These are phyloP conservation scores for Microctonus aethiopoides DNA, from an alignment of 2,888 invertebrate genomes.

Conservation along the genomic window DNA sequence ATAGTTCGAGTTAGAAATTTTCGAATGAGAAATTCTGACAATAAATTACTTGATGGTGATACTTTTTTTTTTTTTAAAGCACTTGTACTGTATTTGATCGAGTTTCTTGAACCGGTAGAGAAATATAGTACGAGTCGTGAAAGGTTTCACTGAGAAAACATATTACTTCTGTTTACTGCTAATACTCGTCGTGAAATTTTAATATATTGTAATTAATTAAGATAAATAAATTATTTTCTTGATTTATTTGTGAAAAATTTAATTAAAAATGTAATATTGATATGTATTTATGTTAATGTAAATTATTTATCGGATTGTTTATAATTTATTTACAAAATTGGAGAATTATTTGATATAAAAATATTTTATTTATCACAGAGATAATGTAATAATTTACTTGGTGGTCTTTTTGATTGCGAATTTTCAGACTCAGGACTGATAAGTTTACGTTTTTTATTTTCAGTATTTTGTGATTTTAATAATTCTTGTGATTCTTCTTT, in stretches of 20 bases:
- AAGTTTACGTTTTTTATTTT: conserved; percentile 56
- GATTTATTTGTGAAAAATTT: not conserved
- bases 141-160: not conserved
- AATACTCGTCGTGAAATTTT: not conserved
- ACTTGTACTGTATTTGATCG: not conserved
- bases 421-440: conserved; percentile 41
- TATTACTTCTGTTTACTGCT: not conserved
- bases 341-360: not conserved
- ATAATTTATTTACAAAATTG: conserved; percentile 28
- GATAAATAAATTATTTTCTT: not conserved
- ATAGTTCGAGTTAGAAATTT: no score
- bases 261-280: not conserved
- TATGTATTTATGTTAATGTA: not conserved
- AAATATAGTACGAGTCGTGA: not conserved
- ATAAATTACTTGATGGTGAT: not conserved
- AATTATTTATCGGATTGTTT: conserved; percentile 24
- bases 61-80: not conserved
- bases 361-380: conserved; percentile 46
- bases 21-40: not conserved
- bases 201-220: not conserved
- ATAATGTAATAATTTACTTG: conserved; percentile 53
- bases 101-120: not conserved
- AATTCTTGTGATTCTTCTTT: conserved; percentile 58
- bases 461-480: conserved; percentile 34
- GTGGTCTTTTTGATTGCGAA: conserved; percentile 51